Conservation (phyloP, 2,113 vertebrate species). For the Mustelus asterias region DNA sequence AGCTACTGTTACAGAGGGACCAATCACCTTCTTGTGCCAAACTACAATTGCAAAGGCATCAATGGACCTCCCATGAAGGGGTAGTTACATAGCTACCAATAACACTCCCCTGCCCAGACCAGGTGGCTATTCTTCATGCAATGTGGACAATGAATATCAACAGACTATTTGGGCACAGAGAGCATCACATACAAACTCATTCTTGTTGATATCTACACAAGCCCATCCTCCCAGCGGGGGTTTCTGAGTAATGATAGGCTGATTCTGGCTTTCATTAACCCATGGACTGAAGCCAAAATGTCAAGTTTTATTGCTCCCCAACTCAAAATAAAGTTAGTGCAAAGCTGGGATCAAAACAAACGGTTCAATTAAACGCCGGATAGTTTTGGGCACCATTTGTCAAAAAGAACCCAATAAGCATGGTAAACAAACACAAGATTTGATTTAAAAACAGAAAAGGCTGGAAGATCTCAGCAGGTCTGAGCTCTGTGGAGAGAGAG, state of each 20-base stretch:
- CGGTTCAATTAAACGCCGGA: background rate
- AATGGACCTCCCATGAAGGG: background rate
- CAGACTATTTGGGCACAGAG: background rate
- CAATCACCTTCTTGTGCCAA: background rate
- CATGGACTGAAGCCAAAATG: background rate
- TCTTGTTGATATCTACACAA: background rate
- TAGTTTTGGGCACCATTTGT: background rate
- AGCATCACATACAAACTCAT: background rate
- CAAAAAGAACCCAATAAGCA: background rate
- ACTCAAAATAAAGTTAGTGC: background rate
- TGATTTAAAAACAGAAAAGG: too few relatives aligned
- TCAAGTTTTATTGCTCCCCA: background rate
- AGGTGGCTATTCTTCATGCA: too few relatives aligned
- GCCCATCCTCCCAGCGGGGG: background rate
- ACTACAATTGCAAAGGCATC: background rate
- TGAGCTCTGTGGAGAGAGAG: too few relatives aligned
- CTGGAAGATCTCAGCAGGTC: too few relatives aligned
- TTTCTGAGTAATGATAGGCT: background rate
- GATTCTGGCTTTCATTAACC: background rate
- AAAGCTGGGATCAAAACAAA: background rate
- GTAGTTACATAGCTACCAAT: background rate
- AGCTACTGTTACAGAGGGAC: too few relatives aligned
- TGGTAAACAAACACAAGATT: background rate
- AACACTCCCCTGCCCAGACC: background rate
- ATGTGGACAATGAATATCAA: background rate